These are phyloP conservation scores for Cremastinae sp. DNA, from an alignment of 2,888 invertebrate species.

Conservation along the genomic window DNA sequence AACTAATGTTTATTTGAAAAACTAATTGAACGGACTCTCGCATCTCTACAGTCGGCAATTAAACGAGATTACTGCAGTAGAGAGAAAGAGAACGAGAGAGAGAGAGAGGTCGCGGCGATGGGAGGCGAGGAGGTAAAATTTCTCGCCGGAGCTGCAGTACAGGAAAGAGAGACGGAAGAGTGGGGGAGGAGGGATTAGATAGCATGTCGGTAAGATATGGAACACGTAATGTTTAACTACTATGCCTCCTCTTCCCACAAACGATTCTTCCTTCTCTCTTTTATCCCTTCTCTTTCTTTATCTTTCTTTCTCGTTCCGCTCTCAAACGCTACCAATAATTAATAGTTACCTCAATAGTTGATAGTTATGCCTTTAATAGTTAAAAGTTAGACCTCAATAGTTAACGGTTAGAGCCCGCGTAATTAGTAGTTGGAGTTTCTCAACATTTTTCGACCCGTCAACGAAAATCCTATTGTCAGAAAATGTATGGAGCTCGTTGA, in stretches of 20 bases:
- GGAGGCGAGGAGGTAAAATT: constrained; percentile 36
- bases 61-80: constrained; percentile 80
- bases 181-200: constrained; percentile 76
- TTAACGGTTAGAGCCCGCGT: too few relatives aligned
- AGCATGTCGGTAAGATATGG: constrained; percentile 79
- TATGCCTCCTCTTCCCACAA: constrained; percentile 63
- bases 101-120: too few relatives aligned
- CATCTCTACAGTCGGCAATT: constrained; percentile 79
- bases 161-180: constrained; percentile 62
- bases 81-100: constrained; percentile 64
- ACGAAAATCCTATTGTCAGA: too few relatives aligned
- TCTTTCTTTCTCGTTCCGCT: constrained; percentile 67
- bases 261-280: constrained; percentile 37
- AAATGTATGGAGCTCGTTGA: too few relatives aligned
- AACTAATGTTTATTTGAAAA: constrained; percentile 74
- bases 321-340: constrained; percentile 76
- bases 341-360: constrained; percentile 75
- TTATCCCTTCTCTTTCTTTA: constrained; percentile 37
- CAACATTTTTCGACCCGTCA: too few relatives aligned
- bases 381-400: not conserved
- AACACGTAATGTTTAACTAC: constrained; percentile 80
- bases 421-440: too few relatives aligned
- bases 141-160: constrained; percentile 20
- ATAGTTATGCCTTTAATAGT: constrained; percentile 20
- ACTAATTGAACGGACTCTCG: constrained; percentile 76